Percentiles rank a stretch among this genome's conserved stretches.
Evolutionary conservation across 2,797 vertebrate genomes (phyloP).

Genomic region (Chaetodon trifasciatus): DNA sequence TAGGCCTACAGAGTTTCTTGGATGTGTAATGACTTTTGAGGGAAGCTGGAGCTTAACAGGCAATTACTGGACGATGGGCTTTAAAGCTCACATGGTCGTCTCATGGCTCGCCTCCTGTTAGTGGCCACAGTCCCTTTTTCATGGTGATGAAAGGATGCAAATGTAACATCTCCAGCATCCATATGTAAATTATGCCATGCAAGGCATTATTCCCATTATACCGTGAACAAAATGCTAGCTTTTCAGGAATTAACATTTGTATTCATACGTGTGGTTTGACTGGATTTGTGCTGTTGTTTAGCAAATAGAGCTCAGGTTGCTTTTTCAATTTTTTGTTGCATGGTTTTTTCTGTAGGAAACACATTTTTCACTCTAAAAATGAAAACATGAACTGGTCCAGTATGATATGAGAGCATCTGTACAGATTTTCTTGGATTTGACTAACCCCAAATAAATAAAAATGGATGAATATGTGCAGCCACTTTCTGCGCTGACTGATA

Average conservation of each 20-base stretch:
- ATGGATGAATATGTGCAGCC: not conserved
- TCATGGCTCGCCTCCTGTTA: not conserved
- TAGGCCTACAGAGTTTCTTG: conserved; percentile 22
- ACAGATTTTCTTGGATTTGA: not conserved
- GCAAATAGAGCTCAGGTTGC: not conserved
- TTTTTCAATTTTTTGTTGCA: conserved; percentile 1
- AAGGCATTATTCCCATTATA: not conserved
- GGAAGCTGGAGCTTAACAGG: conserved; percentile 33
- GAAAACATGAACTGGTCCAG: not conserved
- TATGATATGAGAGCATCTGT: not conserved
- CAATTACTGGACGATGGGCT: conserved; percentile 41
- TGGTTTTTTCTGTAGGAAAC: not conserved
- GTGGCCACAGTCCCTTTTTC: not conserved
- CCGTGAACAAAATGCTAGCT: not conserved
- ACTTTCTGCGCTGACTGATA: not conserved
- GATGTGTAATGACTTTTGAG: conserved; percentile 36
- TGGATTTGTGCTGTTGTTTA: not conserved
- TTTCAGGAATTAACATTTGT: conserved; percentile 26
- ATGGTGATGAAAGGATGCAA: conserved; percentile 10
- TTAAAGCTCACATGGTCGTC: conserved; percentile 6
- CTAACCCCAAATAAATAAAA: conserved; percentile 8
- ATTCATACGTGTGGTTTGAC: not conserved
- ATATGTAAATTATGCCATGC: conserved; percentile 23
- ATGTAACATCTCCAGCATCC: not conserved
- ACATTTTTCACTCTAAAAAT: not conserved